Conservation (phyloP, 1,140 invertebrate genomes). For the Neodiprion pinetum region DNA sequence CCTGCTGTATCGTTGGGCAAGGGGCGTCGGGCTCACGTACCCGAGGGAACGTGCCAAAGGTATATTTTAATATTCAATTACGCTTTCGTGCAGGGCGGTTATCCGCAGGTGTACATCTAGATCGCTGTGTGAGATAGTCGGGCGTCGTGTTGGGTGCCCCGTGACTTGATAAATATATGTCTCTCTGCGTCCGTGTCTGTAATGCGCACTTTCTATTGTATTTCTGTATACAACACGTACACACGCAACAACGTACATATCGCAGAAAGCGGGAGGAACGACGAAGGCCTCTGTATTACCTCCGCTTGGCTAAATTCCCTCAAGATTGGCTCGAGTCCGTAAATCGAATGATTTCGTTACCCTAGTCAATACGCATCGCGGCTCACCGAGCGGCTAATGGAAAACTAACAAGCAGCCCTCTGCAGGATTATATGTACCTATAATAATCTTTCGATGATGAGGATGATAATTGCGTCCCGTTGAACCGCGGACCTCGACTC, state of each 20-base stretch:
- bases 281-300: too few relatives aligned
- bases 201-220: too few relatives aligned
- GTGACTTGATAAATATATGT: not conserved
- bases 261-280: too few relatives aligned
- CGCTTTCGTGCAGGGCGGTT: not conserved
- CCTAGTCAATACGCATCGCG: not conserved
- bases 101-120: conserved; percentile 1
- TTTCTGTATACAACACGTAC: too few relatives aligned
- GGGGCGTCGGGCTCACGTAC: not conserved
- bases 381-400: conserved; percentile 3
- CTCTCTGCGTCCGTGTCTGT: not conserved
- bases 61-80: conserved; percentile 8
- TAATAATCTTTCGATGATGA: not conserved
- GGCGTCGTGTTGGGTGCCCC: not conserved
- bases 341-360: conserved; percentile 4
- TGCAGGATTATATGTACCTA: not conserved
- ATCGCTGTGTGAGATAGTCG: not conserved
- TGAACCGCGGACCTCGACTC: not conserved
- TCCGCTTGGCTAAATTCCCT: not conserved
- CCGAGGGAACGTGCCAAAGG: not conserved
- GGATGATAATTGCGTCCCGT: not conserved
- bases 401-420: not conserved
- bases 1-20: not conserved
- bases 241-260: too few relatives aligned
- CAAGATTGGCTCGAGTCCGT: not conserved